A percentile compares a stretch with the other conserved stretches of the same genome.
Conservation (phyloP, 2,888 invertebrate genomes). For the Drosophila pseudotakahashii region DNA sequence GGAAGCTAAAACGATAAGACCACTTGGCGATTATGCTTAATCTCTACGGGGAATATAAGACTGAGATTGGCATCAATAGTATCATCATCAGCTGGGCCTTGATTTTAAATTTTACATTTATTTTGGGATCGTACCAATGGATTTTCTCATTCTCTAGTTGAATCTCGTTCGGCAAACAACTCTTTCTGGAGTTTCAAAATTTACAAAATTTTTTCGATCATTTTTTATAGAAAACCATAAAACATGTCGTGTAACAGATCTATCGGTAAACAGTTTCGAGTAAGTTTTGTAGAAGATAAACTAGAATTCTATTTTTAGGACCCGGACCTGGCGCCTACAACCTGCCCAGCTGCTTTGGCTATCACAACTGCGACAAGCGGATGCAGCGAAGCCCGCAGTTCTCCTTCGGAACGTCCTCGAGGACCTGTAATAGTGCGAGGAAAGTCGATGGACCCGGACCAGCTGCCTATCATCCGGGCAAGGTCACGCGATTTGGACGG, state of each 20-base stretch:
- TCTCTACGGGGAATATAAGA: background rate
- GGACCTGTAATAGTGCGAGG: slow-evolving; percentile 9
- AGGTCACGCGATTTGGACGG: slow-evolving; percentile 25
- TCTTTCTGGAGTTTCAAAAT: slow-evolving; percentile 17
- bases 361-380: background rate
- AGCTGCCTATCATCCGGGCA: slow-evolving; percentile 31
- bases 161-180: slow-evolving; percentile 28
- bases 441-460: slow-evolving; percentile 28
- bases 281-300: background rate
- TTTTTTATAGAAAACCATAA: background rate
- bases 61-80: background rate
- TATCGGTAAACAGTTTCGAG: background rate
- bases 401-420: slow-evolving; percentile 18
- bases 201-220: background rate
- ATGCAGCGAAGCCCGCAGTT: slow-evolving; percentile 27
- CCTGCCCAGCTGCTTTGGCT: slow-evolving; percentile 36
- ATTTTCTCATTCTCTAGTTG: background rate
- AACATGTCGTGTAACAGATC: slow-evolving; percentile 17
- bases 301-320: slow-evolving; percentile 5
- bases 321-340: slow-evolving; percentile 45
- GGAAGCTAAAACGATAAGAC: slow-evolving; percentile 5
- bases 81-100: slow-evolving; percentile 10
- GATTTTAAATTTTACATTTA: background rate
- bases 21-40: slow-evolving; percentile 1
- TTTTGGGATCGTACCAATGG: accelerated